Evolutionary conservation across 2,888 invertebrate genomes (phyloP).

Genomic region (Graphium colonna): DNA sequence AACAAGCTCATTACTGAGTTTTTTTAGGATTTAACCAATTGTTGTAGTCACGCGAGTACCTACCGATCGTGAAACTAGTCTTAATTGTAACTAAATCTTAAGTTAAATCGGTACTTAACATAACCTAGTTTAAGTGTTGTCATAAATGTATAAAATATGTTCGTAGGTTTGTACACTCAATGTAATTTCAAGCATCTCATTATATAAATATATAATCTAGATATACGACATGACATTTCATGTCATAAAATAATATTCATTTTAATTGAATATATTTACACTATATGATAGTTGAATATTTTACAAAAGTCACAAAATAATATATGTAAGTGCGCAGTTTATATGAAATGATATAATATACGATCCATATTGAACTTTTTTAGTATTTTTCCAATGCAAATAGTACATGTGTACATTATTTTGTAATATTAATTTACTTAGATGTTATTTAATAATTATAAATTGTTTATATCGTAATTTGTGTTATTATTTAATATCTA

Average conservation of each 20-base stretch:
- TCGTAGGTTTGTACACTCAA: background rate
- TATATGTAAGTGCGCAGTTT: too few species aligned
- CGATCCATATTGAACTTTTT: too few species aligned
- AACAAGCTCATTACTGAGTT: background rate
- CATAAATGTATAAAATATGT: slow-evolving; percentile 2
- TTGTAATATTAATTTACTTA: slow-evolving; percentile 7
- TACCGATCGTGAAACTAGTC: slow-evolving; percentile 22
- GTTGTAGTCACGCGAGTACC: slow-evolving; percentile 13
- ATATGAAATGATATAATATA: too few species aligned
- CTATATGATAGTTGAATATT: background rate
- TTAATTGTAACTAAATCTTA: slow-evolving; percentile 14
- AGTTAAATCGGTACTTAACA: slow-evolving; percentile 13
- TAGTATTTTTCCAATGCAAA: too few species aligned
- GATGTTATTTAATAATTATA: slow-evolving; percentile 12
- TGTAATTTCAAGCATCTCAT: slow-evolving; percentile 11
- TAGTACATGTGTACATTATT: slow-evolving; percentile 7
- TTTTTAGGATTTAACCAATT: background rate
- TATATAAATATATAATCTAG: background rate
- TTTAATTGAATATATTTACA: background rate
- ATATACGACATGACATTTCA: background rate
- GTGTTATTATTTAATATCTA: background rate
- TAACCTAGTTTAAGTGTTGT: slow-evolving; percentile 9
- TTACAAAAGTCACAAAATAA: slow-evolving; percentile 1
- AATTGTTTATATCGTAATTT: slow-evolving; percentile 8
- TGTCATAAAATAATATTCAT: too few species aligned